These are phyloP conservation scores for Cyprinella venusta DNA, from an alignment of 2,797 vertebrate genomes.

Conservation along the genomic window DNA sequence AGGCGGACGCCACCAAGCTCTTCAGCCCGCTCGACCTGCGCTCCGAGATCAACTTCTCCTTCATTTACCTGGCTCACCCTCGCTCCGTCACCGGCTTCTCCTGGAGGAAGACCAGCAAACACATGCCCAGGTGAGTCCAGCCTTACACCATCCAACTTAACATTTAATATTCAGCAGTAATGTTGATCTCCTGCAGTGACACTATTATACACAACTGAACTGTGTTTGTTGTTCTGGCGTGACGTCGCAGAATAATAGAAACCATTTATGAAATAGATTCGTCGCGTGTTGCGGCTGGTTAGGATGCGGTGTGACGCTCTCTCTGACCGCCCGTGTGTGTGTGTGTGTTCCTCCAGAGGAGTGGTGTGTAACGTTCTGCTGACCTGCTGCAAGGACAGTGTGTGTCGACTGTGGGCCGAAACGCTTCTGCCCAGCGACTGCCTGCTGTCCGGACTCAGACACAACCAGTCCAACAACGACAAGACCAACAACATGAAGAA, in stretches of 20 bases:
- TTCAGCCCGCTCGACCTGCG: slow-evolving; percentile 79
- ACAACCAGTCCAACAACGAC: slow-evolving; percentile 53
- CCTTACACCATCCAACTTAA: no score
- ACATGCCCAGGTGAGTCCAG: slow-evolving; percentile 88
- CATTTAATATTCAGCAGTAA: no score
- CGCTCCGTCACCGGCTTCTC: slow-evolving; percentile 94
- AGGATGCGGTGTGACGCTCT: no score
- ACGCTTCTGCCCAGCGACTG: slow-evolving; percentile 95
- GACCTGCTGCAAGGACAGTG: slow-evolving; percentile 98
- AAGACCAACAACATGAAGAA: slow-evolving; percentile 77
- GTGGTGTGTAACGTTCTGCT: slow-evolving; percentile 94
- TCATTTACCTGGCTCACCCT: slow-evolving; percentile 96
- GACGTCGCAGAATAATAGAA: no score
- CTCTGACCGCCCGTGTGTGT: background rate
- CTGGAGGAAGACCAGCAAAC: slow-evolving; percentile 97
- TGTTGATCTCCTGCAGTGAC: no score
- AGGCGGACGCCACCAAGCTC: slow-evolving; percentile 79
- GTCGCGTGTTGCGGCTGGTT: no score
- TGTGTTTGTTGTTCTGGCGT: no score
- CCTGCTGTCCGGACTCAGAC: slow-evolving; percentile 83
- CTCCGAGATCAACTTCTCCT: slow-evolving; percentile 88
- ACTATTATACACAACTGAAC: no score
- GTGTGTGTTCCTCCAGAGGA: slow-evolving; percentile 75
- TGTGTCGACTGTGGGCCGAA: slow-evolving; percentile 97
- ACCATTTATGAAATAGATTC: no score